Evolutionary conservation across 2,113 vertebrate species (phyloP).

Genomic region (Columba livia): DNA sequence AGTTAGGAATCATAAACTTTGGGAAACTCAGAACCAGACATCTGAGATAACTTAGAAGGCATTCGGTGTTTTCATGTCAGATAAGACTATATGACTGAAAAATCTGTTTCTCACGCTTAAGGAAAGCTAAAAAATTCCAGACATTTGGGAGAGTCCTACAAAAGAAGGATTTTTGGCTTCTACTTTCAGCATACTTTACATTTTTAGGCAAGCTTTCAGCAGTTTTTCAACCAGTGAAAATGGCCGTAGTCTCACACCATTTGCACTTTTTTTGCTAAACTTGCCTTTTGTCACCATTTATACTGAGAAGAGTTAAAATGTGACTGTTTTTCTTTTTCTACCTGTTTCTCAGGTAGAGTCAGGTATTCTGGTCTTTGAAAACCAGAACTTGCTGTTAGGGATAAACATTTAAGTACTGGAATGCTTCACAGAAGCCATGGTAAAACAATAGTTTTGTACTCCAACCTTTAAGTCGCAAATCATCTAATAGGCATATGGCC

Average conservation of each 20-base stretch:
- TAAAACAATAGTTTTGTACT: background rate
- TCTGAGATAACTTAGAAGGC: background rate
- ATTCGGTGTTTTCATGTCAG: background rate
- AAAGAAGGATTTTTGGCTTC: conserved; percentile 43
- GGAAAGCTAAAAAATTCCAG: conserved; percentile 49
- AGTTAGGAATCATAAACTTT: background rate
- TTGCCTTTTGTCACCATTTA: background rate
- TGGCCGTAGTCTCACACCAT: background rate
- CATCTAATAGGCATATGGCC: background rate
- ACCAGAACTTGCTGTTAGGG: background rate
- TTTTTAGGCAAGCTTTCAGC: conserved; percentile 49
- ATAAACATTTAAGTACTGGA: background rate
- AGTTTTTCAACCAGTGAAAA: background rate
- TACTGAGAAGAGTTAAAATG: background rate
- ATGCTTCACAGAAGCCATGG: background rate
- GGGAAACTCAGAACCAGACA: background rate
- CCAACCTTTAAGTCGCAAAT: background rate
- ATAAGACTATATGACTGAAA: background rate
- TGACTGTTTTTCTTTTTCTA: background rate
- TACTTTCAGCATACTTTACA: conserved; percentile 49
- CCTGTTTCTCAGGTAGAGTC: background rate
- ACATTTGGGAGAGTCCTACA: conserved; percentile 13
- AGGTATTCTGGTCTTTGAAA: background rate
- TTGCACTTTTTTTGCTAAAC: background rate
- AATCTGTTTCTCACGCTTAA: background rate